phyloP scores from a whole-genome alignment of 1,140 invertebrate genomes.

The Bombyx mandarina region DNA sequence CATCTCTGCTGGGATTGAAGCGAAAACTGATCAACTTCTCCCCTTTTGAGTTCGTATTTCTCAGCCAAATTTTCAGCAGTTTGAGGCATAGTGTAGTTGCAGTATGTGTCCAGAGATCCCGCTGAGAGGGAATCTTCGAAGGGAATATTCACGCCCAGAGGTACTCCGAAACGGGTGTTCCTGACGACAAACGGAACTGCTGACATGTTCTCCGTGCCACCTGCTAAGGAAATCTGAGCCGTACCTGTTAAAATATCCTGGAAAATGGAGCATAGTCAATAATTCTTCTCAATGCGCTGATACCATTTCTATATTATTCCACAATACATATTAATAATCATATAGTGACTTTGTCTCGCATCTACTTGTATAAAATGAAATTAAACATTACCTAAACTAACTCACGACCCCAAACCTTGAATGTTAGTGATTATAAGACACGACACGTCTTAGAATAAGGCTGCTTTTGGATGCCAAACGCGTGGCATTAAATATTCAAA shows the following conservation, averaged over 20 bases:
- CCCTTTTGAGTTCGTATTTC: conserved; percentile 88
- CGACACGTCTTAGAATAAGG: too few relatives aligned
- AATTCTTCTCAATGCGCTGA: not conserved
- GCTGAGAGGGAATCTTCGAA: conserved; percentile 88
- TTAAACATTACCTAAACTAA: too few relatives aligned
- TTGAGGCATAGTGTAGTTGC: conserved; percentile 94
- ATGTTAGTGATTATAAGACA: too few relatives aligned
- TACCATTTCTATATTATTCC: not conserved
- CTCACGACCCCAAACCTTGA: too few relatives aligned
- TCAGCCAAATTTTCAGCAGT: conserved; percentile 98
- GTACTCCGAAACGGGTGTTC: conserved; percentile 90
- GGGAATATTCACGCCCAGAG: conserved; percentile 82
- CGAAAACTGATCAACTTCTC: conserved; percentile 90
- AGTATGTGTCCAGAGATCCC: conserved; percentile 88
- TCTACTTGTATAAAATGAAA: too few relatives aligned
- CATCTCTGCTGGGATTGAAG: conserved; percentile 85
- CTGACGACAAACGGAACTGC: conserved; percentile 89
- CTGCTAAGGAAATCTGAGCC: conserved; percentile 89
- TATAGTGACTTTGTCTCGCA: too few relatives aligned
- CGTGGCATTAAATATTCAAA: too few relatives aligned
- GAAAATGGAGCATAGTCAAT: conserved; percentile 8
- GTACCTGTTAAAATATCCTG: conserved; percentile 91
- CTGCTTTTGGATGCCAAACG: too few relatives aligned
- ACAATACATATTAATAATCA: too few relatives aligned
- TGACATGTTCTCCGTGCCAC: conserved; percentile 96